Evolutionary conservation across 1,140 invertebrate species (phyloP).

Genomic region (Drosophila tani): DNA sequence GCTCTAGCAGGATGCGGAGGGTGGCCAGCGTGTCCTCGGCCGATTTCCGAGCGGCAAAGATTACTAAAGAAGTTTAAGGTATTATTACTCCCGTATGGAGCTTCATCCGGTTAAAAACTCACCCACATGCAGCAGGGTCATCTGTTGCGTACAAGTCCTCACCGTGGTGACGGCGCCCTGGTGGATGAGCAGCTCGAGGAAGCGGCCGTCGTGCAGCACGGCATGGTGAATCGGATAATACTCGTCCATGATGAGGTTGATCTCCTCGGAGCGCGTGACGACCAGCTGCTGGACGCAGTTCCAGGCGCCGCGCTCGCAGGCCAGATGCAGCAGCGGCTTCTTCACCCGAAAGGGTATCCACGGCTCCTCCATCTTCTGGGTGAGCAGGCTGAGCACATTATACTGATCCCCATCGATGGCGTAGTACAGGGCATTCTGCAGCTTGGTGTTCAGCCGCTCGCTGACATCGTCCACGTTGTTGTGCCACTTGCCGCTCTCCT

Average conservation of each 20-base stretch:
- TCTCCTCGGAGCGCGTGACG: constrained; percentile 89
- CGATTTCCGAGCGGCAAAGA: constrained; percentile 88
- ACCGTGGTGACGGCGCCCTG: constrained; percentile 89
- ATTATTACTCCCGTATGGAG: background rate
- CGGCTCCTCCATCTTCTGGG: constrained; percentile 89
- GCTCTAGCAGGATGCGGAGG: constrained; percentile 88
- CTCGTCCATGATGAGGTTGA: constrained; percentile 91
- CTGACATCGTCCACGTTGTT: constrained; percentile 80
- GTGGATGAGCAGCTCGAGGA: constrained; percentile 88
- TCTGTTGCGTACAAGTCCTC: constrained; percentile 90
- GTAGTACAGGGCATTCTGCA: constrained; percentile 90
- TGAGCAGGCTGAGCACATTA: constrained; percentile 87
- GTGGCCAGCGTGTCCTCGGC: constrained; percentile 90
- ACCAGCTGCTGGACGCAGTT: constrained; percentile 89
- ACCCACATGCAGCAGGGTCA: constrained; percentile 90
- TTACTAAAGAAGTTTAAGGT: constrained; percentile 80
- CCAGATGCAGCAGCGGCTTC: constrained; percentile 88
- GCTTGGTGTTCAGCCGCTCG: constrained; percentile 86
- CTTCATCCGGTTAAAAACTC: constrained; percentile 32
- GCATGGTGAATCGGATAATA: constrained; percentile 92
- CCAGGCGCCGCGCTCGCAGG: constrained; percentile 90
- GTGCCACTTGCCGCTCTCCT: constrained; percentile 87
- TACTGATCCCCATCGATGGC: constrained; percentile 91
- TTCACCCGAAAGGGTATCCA: constrained; percentile 87
- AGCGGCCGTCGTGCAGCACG: constrained; percentile 88